Conservation (phyloP, 2,888 invertebrate genomes). For the Cheilosia urbana region DNA sequence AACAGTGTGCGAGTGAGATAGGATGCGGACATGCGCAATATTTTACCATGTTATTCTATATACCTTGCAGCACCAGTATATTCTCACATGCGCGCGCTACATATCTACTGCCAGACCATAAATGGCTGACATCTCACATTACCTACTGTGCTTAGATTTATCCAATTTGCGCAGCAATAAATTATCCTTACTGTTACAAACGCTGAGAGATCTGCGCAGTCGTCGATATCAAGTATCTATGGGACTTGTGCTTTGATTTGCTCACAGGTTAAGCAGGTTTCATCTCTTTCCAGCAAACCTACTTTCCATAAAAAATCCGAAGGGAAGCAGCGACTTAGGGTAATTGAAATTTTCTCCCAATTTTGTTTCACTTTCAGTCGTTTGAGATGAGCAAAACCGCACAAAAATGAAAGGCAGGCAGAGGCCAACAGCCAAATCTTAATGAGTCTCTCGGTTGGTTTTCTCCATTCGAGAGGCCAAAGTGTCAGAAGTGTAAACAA, state of each 20-base stretch:
- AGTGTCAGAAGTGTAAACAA: constrained; percentile 57
- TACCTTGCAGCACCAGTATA: constrained; percentile 9
- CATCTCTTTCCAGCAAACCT: constrained; percentile 7
- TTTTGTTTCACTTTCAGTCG: constrained; percentile 66
- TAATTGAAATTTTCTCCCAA: constrained; percentile 43
- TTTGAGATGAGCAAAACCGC: constrained; percentile 22
- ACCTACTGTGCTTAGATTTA: constrained; percentile 72
- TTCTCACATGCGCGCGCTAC: constrained; percentile 20
- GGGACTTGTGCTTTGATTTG: constrained; percentile 47
- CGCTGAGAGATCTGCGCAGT: constrained; percentile 15
- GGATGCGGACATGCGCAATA: too few relatives aligned
- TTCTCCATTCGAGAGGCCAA: constrained; percentile 43
- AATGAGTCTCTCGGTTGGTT: constrained; percentile 57
- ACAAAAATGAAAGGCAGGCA: constrained; percentile 58
- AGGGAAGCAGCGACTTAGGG: constrained; percentile 1
- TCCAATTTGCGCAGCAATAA: constrained; percentile 73
- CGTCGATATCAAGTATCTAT: constrained; percentile 19
- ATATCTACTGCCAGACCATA: constrained; percentile 66
- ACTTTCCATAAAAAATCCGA: neutral
- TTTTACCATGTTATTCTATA: too few relatives aligned
- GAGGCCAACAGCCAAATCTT: constrained; percentile 26
- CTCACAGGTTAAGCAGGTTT: constrained; percentile 52
- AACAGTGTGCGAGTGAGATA: too few relatives aligned
- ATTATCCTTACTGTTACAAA: constrained; percentile 72
- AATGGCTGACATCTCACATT: constrained; percentile 73